Evolutionary conservation across 2,113 vertebrate species (phyloP).

Genomic region (Callocephalon fimbriatum): DNA sequence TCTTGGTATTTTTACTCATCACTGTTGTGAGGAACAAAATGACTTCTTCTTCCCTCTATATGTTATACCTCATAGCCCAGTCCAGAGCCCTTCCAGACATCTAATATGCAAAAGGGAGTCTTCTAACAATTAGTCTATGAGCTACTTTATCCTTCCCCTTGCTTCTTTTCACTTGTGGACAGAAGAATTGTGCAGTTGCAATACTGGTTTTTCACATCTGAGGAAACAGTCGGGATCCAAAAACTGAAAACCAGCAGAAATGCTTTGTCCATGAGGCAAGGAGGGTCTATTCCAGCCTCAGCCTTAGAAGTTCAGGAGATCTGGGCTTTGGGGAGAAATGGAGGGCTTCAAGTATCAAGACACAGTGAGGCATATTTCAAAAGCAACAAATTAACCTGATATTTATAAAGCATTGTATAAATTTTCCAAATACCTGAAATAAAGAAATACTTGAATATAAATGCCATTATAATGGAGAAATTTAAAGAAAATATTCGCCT

Average conservation of each 20-base stretch:
- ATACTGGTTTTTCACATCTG: background rate
- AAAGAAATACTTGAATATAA: background rate
- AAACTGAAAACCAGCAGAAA: background rate
- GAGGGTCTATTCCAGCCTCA: background rate
- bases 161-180: background rate
- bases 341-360: background rate
- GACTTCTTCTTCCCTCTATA: background rate
- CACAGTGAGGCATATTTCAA: background rate
- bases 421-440: background rate
- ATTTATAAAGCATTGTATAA: background rate
- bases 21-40: background rate
- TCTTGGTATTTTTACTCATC: background rate
- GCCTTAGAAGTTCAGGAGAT: background rate
- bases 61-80: background rate
- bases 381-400: background rate
- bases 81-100: background rate
- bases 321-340: background rate
- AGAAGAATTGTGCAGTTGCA: background rate
- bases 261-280: background rate
- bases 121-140: background rate
- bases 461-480: background rate
- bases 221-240: background rate
- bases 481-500: background rate
- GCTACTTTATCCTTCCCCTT: background rate
- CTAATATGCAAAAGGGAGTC: background rate